phyloP scores from a whole-genome alignment of 64 coral and sea anemone species.

The Porites lutea region DNA sequence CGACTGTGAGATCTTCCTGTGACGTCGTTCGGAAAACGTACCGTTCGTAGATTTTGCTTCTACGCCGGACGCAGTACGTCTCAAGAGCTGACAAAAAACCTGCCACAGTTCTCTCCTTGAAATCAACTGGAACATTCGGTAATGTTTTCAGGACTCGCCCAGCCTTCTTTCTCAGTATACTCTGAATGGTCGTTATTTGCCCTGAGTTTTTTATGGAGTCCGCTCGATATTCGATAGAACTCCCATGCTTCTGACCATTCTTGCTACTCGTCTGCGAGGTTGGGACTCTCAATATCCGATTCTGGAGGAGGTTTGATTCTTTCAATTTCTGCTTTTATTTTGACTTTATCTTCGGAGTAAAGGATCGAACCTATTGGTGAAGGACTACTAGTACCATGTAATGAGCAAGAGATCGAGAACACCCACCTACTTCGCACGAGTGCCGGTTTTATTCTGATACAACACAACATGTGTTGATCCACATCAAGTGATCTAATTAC shows the following conservation, averaged over 20 bases:
- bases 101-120: neutral
- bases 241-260: conserved; percentile 4
- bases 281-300: neutral
- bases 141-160: conserved; percentile 35
- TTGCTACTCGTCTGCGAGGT: conserved; percentile 1
- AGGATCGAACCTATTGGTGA: neutral
- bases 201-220: conserved; percentile 3
- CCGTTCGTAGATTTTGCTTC: no score
- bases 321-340: neutral
- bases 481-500: no score
- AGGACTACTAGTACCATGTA: neutral
- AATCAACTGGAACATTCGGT: neutral
- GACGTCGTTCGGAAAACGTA: no score
- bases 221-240: conserved; percentile 13
- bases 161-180: conserved; percentile 23
- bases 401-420: neutral
- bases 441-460: neutral
- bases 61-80: neutral
- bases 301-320: neutral
- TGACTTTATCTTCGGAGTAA: neutral
- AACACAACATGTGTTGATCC: no score
- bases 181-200: conserved; percentile 15
- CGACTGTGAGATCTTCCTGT: neutral
- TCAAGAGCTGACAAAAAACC: conserved; percentile 17
- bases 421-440: neutral